Percentiles rank a stretch among this genome's conserved stretches.
phyloP scores from a whole-genome alignment of 1,140 invertebrate species.

The Drosophila orena region DNA sequence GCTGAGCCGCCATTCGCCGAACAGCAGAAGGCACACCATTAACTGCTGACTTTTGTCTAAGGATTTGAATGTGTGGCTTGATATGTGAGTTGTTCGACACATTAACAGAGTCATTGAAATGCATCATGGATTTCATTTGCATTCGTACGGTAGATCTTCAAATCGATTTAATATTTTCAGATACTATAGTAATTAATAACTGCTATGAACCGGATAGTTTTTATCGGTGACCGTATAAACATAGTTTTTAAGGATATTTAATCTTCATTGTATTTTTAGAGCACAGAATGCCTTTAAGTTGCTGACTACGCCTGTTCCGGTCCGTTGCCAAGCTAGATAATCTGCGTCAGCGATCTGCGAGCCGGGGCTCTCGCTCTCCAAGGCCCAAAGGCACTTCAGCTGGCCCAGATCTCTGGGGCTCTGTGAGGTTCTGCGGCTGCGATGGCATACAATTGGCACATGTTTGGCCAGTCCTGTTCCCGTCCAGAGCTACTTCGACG shows the following conservation, averaged over 20 bases:
- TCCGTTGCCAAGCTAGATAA: constrained; percentile 31
- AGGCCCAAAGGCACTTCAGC: constrained; percentile 16
- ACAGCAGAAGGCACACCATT: background rate
- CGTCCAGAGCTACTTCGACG: constrained; percentile 14
- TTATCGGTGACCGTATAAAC: too few relatives aligned
- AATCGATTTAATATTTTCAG: background rate
- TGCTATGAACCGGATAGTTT: too few relatives aligned
- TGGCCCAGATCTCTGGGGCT: constrained; percentile 5
- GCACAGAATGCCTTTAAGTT: background rate
- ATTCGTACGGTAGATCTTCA: too few relatives aligned
- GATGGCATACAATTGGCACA: constrained; percentile 43
- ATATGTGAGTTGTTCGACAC: background rate
- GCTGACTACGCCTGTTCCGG: constrained; percentile 1
- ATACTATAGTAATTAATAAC: too few relatives aligned
- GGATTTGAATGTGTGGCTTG: too few relatives aligned
- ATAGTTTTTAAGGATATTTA: background rate
- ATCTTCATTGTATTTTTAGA: background rate
- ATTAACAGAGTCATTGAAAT: background rate
- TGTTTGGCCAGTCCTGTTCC: constrained; percentile 26
- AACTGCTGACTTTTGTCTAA: background rate
- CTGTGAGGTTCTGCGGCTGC: background rate
- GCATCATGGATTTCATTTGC: too few relatives aligned
- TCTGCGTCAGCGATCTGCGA: constrained; percentile 28
- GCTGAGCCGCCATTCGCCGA: background rate
- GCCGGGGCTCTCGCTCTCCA: constrained; percentile 6